Base-by-base conservation (phyloP, 2,113 vertebrate species). In the Toxotes chatareus region DNA sequence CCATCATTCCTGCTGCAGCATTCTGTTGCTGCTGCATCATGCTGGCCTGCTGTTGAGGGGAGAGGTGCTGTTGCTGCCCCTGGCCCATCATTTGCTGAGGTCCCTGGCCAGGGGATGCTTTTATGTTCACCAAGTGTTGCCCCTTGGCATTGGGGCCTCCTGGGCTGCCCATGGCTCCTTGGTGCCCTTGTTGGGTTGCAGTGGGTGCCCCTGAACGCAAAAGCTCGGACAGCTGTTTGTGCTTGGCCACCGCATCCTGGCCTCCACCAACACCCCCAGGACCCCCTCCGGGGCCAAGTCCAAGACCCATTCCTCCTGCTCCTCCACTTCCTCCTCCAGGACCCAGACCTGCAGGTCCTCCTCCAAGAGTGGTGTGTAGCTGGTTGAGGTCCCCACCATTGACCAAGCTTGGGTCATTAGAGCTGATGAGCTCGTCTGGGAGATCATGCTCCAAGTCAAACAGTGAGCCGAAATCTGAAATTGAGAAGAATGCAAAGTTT, bases 371-470 rank as follows among this genome's bases (percentile, higher is more conserved):
- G 90, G 95, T 96, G 92, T 97, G 97, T 88, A 99, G 93, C 93
- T 99, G 97, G 94, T 94, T 96, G 89, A 98, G 95, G 91, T 99
- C 98, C n/a, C 95, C 94, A 53, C 98, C 98, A 88, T 99, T 99
- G 89, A 96, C 94, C 82, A 99, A 94, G 90, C 95, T 96, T 83
- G 97, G 88, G 83, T 99, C 97, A 42, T 96, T 96, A 71, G 97
- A 96, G 94, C 88, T 99, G 93, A 99, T 99, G 86, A 99, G 95
- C 94, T 99, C 98, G 89, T 99, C 98, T 67, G 98, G 98, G 88
- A 99, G 96, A 89, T 99, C 97, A 3, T 98, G 97, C 93, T 99
- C 98, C 95, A 99, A 94, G 93, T 99, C 98, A 90, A 99, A 98
- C 1, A 99, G 93, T 0, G 98, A 98, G 87, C 97, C 96, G 85